Percentiles rank a stretch among this genome's conserved stretches.
Conservation (phyloP, 2,113 vertebrate genomes). For the Cairina moschata region DNA sequence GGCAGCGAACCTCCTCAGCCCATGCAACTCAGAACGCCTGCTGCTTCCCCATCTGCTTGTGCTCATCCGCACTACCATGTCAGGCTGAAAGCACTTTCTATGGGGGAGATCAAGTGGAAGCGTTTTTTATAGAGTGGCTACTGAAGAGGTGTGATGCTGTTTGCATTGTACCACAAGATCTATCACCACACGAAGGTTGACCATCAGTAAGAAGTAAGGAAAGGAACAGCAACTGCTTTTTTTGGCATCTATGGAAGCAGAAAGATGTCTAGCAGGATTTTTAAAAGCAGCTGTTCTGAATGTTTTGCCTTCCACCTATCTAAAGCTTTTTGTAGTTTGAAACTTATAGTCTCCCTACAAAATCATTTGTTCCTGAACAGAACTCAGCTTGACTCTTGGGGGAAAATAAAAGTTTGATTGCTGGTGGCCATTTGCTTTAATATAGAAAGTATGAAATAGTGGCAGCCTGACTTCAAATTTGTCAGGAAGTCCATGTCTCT, state of each 20-base stretch:
- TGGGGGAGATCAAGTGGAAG: background rate
- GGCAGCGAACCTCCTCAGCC: background rate
- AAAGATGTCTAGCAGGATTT: background rate
- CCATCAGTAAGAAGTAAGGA: background rate
- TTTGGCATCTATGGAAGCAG: background rate
- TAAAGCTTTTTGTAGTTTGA: background rate
- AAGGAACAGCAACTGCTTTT: background rate
- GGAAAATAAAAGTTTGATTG: background rate
- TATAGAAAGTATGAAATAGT: background rate
- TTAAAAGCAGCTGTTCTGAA: background rate
- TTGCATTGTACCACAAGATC: background rate
- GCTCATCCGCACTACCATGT: accelerated
- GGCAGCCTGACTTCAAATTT: background rate
- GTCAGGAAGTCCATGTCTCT: background rate
- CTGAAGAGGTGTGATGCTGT: accelerated
- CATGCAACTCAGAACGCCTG: background rate
- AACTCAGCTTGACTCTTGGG: background rate
- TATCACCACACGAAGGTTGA: background rate
- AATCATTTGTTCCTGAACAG: background rate
- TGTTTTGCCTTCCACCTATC: background rate
- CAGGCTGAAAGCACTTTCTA: background rate
- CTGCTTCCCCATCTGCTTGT: background rate
- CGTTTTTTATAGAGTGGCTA: accelerated
- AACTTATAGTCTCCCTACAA: background rate
- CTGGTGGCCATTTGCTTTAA: background rate